Conservation (phyloP, 92 coral and sea anemone species). For the Montipora capitata region DNA sequence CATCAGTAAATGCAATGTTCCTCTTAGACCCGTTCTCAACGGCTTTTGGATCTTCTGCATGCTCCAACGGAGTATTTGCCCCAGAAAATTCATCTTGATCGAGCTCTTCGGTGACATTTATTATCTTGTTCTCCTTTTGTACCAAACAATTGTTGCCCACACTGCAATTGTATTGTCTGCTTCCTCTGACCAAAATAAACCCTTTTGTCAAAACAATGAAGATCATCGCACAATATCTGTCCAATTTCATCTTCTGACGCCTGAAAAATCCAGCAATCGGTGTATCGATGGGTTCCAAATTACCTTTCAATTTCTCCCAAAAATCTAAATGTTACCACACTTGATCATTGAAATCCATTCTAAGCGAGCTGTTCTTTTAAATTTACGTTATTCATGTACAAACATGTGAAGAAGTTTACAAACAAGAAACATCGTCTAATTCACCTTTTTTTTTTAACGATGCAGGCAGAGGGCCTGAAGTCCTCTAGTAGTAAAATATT, state of each 20-base stretch:
- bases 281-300: too few species aligned
- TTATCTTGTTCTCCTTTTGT: not conserved
- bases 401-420: not conserved
- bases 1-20: slow-evolving; percentile 6
- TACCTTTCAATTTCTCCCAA: too few species aligned
- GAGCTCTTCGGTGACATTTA: not conserved
- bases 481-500: too few species aligned
- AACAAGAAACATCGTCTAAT: not conserved
- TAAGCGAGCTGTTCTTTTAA: not conserved
- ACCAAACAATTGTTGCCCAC: slow-evolving; percentile 10
- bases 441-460: not conserved
- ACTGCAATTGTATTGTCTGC: slow-evolving; percentile 1
- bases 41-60: not conserved
- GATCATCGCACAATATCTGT: not conserved
- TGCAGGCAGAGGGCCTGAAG: not conserved
- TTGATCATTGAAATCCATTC: not conserved
- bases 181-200: slow-evolving; percentile 13
- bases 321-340: too few species aligned
- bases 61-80: not conserved
- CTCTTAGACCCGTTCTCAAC: slow-evolving; percentile 17
- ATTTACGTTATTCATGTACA: slow-evolving; percentile 9
- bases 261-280: too few species aligned
- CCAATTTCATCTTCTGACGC: too few species aligned
- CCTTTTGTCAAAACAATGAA: slow-evolving; percentile 7
- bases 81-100: too few species aligned